Conservation (phyloP, 2,113 vertebrate genomes). For the Mola mola region DNA sequence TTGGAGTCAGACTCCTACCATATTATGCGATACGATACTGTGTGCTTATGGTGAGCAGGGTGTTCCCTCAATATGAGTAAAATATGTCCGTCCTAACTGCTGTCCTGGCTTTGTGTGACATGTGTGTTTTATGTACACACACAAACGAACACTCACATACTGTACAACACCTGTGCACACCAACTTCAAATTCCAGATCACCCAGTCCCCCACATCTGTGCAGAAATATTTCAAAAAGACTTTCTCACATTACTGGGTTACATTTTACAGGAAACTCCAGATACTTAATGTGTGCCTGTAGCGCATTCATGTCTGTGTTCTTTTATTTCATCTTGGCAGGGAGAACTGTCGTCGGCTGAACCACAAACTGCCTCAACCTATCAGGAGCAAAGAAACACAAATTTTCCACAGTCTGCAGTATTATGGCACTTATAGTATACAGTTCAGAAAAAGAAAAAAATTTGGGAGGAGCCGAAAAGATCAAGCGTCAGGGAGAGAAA, state of each 20-base stretch:
- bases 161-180: constrained; percentile 41
- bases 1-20: constrained; percentile 58
- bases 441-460: constrained; percentile 44
- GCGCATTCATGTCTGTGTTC: constrained; percentile 38
- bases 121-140: constrained; percentile 13
- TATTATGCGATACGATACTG: constrained; percentile 49
- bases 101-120: constrained; percentile 15
- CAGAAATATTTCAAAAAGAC: constrained; percentile 64
- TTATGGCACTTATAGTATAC: constrained; percentile 51
- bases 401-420: constrained; percentile 35
- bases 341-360: constrained; percentile 65
- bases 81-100: constrained; percentile 29
- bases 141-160: constrained; percentile 11
- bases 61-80: constrained; percentile 43
- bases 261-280: constrained; percentile 70
- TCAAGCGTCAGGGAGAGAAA: constrained; percentile 26
- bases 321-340: constrained; percentile 65
- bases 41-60: constrained; percentile 53
- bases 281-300: constrained; percentile 55
- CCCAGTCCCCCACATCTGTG: constrained; percentile 50
- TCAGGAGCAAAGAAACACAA: constrained; percentile 47
- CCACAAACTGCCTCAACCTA: constrained; percentile 69
- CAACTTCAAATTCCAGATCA: constrained; percentile 36
- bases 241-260: constrained; percentile 72
- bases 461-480: constrained; percentile 26